These are phyloP conservation scores for Phymatocera aterrima DNA, from an alignment of 2,888 invertebrate species.

Conservation along the genomic window DNA sequence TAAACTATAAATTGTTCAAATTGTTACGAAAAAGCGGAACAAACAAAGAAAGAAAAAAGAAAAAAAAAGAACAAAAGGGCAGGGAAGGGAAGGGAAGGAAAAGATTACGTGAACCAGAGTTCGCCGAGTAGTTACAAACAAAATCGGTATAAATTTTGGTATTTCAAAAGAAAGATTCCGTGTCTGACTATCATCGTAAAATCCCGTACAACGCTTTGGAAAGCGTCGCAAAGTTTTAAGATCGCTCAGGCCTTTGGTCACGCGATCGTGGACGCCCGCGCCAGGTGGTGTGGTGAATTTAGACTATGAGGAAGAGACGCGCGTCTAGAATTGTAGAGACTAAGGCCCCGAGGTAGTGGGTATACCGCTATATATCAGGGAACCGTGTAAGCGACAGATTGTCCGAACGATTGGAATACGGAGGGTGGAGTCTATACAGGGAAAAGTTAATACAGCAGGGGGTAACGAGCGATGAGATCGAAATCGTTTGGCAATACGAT, in stretches of 20 bases:
- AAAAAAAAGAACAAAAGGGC: no score
- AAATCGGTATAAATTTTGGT: no score
- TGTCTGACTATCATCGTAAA: no score
- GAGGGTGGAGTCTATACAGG: background rate
- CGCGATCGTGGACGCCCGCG: background rate
- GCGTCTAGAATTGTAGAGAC: no score
- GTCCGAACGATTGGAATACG: slow-evolving; percentile 1
- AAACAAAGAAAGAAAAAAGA: no score
- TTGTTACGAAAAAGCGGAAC: no score
- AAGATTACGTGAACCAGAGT: no score
- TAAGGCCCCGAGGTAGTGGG: no score
- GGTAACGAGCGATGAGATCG: background rate
- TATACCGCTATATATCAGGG: background rate
- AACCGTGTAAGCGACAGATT: slow-evolving; percentile 25
- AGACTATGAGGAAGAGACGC: background rate
- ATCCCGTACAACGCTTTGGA: no score
- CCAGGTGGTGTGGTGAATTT: slow-evolving; percentile 1
- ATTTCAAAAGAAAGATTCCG: background rate
- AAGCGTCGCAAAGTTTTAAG: background rate
- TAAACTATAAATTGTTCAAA: no score
- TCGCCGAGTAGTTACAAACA: no score
- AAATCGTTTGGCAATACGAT: background rate
- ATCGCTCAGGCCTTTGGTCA: background rate
- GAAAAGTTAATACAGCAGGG: background rate
- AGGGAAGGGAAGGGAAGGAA: no score